These are phyloP conservation scores for Plutomurus gul DNA, from an alignment of 1,140 invertebrate genomes.

Conservation along the genomic window DNA sequence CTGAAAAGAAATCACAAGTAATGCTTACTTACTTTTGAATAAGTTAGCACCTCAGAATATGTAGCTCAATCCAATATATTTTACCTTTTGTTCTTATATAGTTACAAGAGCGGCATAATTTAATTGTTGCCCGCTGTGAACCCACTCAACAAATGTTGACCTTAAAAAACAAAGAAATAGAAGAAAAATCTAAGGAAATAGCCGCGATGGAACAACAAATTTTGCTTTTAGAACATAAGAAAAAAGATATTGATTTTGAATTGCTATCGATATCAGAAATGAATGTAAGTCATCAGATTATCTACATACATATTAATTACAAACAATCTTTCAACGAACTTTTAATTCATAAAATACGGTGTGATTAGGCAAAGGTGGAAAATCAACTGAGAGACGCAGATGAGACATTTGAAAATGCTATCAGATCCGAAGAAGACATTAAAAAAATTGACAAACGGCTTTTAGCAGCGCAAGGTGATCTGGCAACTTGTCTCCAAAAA, in stretches of 20 bases:
- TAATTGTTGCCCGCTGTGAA: neutral
- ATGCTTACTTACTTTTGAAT: too few relatives aligned
- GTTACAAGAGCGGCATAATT: neutral
- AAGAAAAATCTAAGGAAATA: neutral
- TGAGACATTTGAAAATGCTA: neutral
- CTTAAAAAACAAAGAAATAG: neutral
- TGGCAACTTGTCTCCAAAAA: neutral
- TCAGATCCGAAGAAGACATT: neutral
- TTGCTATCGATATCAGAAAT: neutral
- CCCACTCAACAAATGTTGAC: neutral
- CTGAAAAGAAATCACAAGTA: neutral
- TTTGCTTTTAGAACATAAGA: neutral
- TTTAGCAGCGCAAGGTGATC: neutral
- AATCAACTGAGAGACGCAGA: neutral
- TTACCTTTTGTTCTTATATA: neutral
- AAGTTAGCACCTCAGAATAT: neutral
- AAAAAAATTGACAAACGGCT: neutral
- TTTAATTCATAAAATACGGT: too few relatives aligned
- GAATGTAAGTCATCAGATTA: neutral
- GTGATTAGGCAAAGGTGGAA: neutral
- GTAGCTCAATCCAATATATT: neutral
- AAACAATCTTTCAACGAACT: too few relatives aligned
- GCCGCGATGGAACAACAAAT: neutral
- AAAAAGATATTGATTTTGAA: neutral
- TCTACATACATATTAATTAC: too few relatives aligned